phyloP scores from a whole-genome alignment of 2,113 vertebrate species.

The Aythya baeri region DNA sequence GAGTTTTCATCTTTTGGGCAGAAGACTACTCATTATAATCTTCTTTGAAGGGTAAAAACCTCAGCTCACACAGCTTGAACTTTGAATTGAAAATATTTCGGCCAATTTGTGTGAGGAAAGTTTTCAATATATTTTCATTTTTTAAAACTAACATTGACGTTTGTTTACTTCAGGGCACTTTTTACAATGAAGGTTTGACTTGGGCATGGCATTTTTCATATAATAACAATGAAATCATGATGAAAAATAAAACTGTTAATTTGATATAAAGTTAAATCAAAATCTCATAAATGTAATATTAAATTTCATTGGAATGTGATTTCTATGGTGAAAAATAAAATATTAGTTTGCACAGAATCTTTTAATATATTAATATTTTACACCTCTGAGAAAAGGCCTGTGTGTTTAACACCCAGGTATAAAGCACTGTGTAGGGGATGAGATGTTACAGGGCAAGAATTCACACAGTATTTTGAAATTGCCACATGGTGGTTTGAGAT shows the following conservation, averaged over 20 bases:
- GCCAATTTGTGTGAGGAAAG: neutral
- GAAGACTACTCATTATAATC: neutral
- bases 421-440: neutral
- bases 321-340: neutral
- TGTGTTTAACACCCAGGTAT: neutral
- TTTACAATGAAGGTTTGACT: neutral
- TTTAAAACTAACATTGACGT: neutral
- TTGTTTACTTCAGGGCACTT: neutral
- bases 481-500: rapidly evolving
- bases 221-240: neutral
- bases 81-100: neutral
- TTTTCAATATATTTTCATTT: neutral
- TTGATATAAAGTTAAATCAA: neutral
- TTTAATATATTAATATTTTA: neutral
- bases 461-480: neutral
- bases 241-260: neutral
- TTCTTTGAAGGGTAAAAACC: neutral
- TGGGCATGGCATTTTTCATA: neutral
- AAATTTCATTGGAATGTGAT: neutral
- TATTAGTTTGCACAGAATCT: neutral
- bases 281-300: neutral
- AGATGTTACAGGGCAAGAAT: neutral
- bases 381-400: neutral
- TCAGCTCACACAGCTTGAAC: neutral
- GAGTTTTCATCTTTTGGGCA: neutral